Conservation (phyloP, 2,113 vertebrate genomes). For the Steatornis caripensis region DNA sequence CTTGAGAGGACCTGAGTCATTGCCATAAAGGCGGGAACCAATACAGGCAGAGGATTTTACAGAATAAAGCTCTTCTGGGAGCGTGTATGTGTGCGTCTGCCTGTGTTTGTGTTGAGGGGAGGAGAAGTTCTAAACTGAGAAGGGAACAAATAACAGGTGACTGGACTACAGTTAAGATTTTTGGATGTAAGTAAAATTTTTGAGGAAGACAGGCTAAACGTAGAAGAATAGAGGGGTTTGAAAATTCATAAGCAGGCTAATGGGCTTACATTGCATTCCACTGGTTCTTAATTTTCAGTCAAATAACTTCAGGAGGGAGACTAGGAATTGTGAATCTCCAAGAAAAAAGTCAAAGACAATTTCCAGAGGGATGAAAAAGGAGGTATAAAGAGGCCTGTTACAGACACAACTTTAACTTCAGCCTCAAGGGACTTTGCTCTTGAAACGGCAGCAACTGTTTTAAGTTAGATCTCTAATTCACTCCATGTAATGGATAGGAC, state of each 20-base stretch:
- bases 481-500: neutral
- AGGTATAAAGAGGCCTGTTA: neutral
- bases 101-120: neutral
- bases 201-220: neutral
- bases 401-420: neutral
- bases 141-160: neutral
- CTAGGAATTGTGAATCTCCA: neutral
- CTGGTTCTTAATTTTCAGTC: neutral
- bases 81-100: neutral
- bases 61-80: neutral
- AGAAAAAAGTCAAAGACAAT: neutral
- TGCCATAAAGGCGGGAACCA: neutral
- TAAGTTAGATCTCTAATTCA: neutral
- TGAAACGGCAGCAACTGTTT: neutral
- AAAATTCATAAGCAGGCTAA: neutral
- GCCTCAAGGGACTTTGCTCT: neutral
- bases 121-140: neutral
- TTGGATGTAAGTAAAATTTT: neutral
- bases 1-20: neutral
- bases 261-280: neutral
- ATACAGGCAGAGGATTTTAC: neutral
- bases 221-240: neutral
- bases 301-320: neutral
- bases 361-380: neutral
- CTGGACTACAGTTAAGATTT: neutral